Conservation (phyloP, 1,140 invertebrate species). For the Hylaeus anthracinus region DNA sequence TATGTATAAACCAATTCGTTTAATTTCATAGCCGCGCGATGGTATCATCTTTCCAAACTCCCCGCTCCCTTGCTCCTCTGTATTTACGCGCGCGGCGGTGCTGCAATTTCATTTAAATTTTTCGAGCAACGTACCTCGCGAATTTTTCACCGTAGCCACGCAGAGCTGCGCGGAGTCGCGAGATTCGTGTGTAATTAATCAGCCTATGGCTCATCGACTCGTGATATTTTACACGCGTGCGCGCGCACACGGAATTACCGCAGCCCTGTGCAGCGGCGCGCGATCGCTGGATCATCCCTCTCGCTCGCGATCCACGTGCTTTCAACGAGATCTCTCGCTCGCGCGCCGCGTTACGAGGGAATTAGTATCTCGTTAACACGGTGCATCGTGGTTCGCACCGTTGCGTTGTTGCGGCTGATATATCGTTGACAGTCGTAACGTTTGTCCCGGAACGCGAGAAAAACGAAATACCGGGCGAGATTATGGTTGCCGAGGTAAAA, state of each 20-base stretch:
- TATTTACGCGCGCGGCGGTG: background rate
- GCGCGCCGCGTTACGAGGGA: background rate
- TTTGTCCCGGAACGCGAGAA: background rate
- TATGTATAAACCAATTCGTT: too few relatives aligned
- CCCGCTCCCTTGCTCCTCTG: too few relatives aligned
- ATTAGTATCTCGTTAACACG: constrained; percentile 45
- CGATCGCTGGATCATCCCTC: constrained; percentile 11
- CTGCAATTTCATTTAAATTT: constrained; percentile 38
- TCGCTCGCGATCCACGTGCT: background rate
- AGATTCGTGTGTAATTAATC: constrained; percentile 43
- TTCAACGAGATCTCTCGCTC: constrained; percentile 7
- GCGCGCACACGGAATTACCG: constrained; percentile 18
- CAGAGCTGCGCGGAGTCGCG: background rate
- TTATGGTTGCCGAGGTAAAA: constrained; percentile 9
- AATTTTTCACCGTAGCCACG: constrained; percentile 27
- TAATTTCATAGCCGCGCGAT: too few relatives aligned
- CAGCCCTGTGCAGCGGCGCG: constrained; percentile 7
- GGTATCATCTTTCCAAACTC: too few relatives aligned
- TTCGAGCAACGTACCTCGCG: constrained; percentile 1
- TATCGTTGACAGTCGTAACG: constrained; percentile 12
- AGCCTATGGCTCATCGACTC: constrained; percentile 41
- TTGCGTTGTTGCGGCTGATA: background rate
- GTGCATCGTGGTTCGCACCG: background rate
- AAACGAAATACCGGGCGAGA: constrained; percentile 1
- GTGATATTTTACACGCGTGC: constrained; percentile 42